These are phyloP conservation scores for Athene noctua DNA, from an alignment of 2,113 vertebrate species.

Conservation along the genomic window DNA sequence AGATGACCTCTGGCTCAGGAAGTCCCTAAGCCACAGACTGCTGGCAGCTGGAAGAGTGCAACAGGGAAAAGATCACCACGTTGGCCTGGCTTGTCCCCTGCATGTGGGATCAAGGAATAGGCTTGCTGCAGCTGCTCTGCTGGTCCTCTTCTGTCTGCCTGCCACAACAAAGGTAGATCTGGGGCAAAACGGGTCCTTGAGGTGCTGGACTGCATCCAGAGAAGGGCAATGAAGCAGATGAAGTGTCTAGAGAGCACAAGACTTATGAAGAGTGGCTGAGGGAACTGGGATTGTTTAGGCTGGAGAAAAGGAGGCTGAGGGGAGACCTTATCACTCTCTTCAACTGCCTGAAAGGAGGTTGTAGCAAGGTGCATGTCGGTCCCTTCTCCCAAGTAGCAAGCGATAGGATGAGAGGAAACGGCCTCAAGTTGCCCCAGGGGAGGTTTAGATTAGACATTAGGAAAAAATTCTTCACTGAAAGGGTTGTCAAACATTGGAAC, in stretches of 20 bases:
- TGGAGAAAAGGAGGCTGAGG: too few species aligned
- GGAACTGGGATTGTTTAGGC: too few species aligned
- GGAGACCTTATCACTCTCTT: too few species aligned
- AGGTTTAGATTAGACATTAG: too few species aligned
- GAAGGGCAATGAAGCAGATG: neutral
- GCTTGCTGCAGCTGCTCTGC: neutral
- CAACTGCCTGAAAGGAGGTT: too few species aligned
- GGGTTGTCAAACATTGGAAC: too few species aligned
- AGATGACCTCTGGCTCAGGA: neutral
- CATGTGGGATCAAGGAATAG: neutral
- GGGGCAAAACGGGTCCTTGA: neutral
- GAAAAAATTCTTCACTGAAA: too few species aligned
- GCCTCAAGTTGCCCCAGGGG: too few species aligned
- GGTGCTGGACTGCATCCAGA: neutral
- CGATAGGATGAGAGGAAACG: too few species aligned
- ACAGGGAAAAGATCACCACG: fast-evolving
- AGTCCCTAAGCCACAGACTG: neutral
- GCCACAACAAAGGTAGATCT: neutral
- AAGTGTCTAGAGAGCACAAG: neutral
- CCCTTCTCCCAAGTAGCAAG: too few species aligned
- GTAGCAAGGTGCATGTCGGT: too few species aligned
- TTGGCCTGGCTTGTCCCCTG: neutral
- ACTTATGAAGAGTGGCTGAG: neutral
- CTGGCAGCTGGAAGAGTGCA: neutral
- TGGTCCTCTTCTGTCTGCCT: neutral